A percentile compares a stretch with the other conserved stretches of the same genome.
phyloP scores from a whole-genome alignment of 2,888 invertebrate species.

The Acheta domesticus region DNA sequence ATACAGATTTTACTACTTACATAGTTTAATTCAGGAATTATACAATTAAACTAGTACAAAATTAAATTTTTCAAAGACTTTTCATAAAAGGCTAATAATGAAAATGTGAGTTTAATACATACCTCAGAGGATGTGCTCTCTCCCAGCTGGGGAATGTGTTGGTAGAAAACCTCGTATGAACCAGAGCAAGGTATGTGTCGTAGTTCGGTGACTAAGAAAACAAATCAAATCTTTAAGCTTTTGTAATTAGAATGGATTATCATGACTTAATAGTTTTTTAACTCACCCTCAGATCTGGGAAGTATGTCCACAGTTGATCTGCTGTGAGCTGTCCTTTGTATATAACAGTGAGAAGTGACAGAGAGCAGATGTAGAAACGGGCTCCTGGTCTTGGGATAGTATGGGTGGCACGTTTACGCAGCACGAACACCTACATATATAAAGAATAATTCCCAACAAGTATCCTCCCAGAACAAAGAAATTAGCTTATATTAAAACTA shows the following conservation, averaged over 20 bases:
- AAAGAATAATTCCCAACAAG: not conserved
- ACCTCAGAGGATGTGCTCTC: slow-evolving; percentile 95
- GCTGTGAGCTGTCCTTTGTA: slow-evolving; percentile 98
- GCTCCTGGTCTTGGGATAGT: slow-evolving; percentile 78
- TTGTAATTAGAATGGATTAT: slow-evolving; percentile 4
- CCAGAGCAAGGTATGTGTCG: slow-evolving; percentile 91
- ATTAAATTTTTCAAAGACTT: no score
- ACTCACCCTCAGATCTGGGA: slow-evolving; percentile 56
- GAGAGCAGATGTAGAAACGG: slow-evolving; percentile 93
- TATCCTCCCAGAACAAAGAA: no score
- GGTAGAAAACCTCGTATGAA: slow-evolving; percentile 97
- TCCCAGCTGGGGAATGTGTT: slow-evolving; percentile 99
- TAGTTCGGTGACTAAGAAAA: slow-evolving; percentile 70
- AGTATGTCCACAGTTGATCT: slow-evolving; percentile 84
- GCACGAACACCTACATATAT: slow-evolving; percentile 73
- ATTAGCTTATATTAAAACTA: no score
- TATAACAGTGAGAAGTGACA: slow-evolving; percentile 84
- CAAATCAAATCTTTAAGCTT: slow-evolving; percentile 21
- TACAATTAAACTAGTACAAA: no score
- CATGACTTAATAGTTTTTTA: not conserved
- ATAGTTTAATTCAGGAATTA: not conserved
- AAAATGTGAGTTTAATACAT: slow-evolving; percentile 30
- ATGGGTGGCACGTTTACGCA: slow-evolving; percentile 91
- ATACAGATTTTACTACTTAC: not conserved
- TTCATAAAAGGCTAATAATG: no score